phyloP scores from a whole-genome alignment of 2,113 vertebrate genomes.

The Vulpes ferrilata region DNA sequence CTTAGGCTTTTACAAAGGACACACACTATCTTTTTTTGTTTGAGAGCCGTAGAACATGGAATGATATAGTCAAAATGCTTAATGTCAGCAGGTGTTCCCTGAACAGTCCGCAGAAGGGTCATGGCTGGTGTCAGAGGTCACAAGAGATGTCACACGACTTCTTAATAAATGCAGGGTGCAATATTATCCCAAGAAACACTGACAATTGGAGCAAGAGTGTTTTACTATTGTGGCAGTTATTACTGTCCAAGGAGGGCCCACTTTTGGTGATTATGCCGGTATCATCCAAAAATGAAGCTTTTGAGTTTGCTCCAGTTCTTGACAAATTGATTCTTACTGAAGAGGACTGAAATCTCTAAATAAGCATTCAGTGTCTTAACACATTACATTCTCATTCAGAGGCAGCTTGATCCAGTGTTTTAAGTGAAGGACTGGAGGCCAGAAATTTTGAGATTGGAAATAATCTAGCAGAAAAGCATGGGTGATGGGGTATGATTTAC shows the following conservation, averaged over 20 bases:
- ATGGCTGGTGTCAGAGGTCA: slow-evolving; percentile 76
- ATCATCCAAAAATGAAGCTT: slow-evolving; percentile 79
- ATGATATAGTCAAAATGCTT: slow-evolving; percentile 63
- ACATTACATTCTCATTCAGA: neutral
- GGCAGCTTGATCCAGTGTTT: neutral
- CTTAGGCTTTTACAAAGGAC: neutral
- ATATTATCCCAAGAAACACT: slow-evolving; percentile 71
- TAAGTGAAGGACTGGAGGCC: neutral
- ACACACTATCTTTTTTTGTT: neutral
- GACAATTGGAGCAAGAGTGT: slow-evolving; percentile 64
- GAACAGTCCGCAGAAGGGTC: slow-evolving; percentile 69
- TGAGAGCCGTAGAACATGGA: slow-evolving; percentile 55
- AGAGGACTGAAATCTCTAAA: slow-evolving; percentile 7
- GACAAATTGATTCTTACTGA: slow-evolving; percentile 52
- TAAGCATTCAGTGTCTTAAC: slow-evolving; percentile 45
- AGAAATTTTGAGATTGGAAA: neutral
- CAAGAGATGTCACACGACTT: slow-evolving; percentile 72
- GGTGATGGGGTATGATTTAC: neutral
- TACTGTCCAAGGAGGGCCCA: slow-evolving; percentile 59
- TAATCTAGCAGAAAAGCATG: neutral
- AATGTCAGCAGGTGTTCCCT: slow-evolving; percentile 45
- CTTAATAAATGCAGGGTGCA: slow-evolving; percentile 71
- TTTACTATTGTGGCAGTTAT: slow-evolving; percentile 76
- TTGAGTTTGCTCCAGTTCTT: slow-evolving; percentile 75
- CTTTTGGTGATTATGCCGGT: slow-evolving; percentile 75